A percentile compares a stretch with the other conserved stretches of the same genome.
Conservation (phyloP, 2,113 vertebrate genomes). For the Todiramphus saurophagus region DNA sequence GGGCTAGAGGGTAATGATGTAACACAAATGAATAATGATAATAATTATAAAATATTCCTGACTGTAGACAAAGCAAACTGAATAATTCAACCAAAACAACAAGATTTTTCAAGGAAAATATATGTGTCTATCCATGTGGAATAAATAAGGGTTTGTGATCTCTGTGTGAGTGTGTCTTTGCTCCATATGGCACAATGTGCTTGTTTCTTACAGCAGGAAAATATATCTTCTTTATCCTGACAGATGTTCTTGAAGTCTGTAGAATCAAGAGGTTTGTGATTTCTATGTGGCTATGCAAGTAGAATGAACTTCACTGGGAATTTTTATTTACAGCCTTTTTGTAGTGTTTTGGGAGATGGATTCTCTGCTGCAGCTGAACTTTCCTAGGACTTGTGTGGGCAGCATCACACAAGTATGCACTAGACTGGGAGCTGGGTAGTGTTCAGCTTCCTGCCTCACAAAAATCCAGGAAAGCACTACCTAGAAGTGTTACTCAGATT, state of each 20-base stretch:
- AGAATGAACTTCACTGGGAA: neutral
- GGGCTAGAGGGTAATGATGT: neutral
- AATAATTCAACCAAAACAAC: neutral
- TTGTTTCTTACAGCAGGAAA: neutral
- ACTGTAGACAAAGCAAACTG: neutral
- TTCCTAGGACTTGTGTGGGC: neutral
- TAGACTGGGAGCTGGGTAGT: neutral
- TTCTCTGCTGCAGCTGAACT: neutral
- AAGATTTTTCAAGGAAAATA: neutral
- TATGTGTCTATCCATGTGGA: neutral
- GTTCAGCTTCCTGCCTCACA: accelerated
- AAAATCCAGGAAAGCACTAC: neutral
- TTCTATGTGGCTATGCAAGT: neutral
- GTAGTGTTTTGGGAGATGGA: neutral
- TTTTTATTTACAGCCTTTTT: neutral
- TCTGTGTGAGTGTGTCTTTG: neutral
- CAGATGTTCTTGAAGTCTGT: neutral
- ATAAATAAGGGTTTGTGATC: neutral
- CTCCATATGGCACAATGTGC: neutral
- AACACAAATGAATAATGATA: neutral
- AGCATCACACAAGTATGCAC: neutral
- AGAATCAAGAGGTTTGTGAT: neutral
- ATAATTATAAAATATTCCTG: neutral
- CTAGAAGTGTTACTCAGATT: neutral
- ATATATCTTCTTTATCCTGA: neutral